Base-by-base conservation (phyloP, 1,140 invertebrate species). In the Drosophila pallidifrons region DNA sequence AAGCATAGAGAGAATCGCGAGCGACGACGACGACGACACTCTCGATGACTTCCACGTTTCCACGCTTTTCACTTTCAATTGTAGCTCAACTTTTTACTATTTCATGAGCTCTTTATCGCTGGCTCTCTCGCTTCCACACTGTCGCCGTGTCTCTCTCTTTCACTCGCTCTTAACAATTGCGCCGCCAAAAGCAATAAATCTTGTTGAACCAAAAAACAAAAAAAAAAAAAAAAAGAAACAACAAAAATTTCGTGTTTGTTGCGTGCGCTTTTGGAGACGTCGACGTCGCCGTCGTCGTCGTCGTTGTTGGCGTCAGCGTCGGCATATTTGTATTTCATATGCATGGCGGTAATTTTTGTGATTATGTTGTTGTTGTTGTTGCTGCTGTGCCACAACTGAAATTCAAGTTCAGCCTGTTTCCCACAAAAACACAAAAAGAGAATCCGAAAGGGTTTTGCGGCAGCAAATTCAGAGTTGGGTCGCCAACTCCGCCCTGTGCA, bases 21-120 rank as follows among this genome's bases (percentile, higher is more conserved):
- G 15, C 43, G 32, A 63, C 51, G 20, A 25, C 20, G 20, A 13
- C 59, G 67, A 78, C 85, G 75, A 83, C 85, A 89, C 81, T 89
- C 85, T 89, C 86, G 86, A 85, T 89, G 82, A 90, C 79, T 81
- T 90, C 82, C 78, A 81, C 77, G 79, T 90, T 91, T 91, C 90
- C 86, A 90, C 86, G 90, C 90, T 91, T 91, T 91, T 91, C 90
- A 91, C 90, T 91, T 91, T 91, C 90, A 91, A 91, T 87, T 91
- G 80, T 79, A 80, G 81, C 81, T 79, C 77, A 91, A 87, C 82
- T 91, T 91, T 91, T 89, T 89, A 89, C 85, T 75, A 81, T 86
- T 72, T 75, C 66, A 68, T 77, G 70, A 64, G 63, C 60, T 63
- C 51, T 47, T 25, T 54, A 16, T 32, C 25, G 63, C 55, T 61